Evolutionary conservation across 2,113 vertebrate species (phyloP), one percentile per base, ranked within the genome.

Genomic region (Sylvietta virens): DNA sequence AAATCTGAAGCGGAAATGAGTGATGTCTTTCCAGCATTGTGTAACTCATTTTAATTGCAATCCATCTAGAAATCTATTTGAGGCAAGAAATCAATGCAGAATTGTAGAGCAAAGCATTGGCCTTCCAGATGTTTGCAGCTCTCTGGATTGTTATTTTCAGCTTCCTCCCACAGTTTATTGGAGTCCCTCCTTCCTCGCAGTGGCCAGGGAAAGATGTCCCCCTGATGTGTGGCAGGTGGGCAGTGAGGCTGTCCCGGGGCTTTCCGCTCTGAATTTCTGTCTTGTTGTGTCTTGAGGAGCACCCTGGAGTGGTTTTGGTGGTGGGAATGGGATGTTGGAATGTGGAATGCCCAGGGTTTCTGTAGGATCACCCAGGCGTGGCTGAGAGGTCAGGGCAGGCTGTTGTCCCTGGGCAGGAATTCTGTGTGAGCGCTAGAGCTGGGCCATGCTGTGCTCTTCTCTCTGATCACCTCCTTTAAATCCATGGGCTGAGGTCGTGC

Each of bases 1-100:
- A 86, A 89, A 51, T 77, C 71, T 31, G 79, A 88, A 90, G 35
- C 15, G 76, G 95, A 94, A 94, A 70, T 16, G 69, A 89, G 62
- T 37, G 84, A 73, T 23, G 3, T 81, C 90, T 82, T 42, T 56
- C 62, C 73, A 83, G 76, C 84, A 70, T 62, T 66, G 89, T 86
- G 7, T 92, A 94, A 94, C 90, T 94, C 69, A 40, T 74, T 96
- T 57, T 82, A 91, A 92, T 90, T 96, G 90, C 95, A 82, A 54
- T 56, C 86, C 90, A 81, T 86, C 91, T 44, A 94, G 80, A 95
- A 93, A 85, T 79, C 93, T 97, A 90, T 97, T 95, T 92, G 93
- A 95, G 91, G 91, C 86, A 71, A 95, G 89, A 83, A 95, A 92
- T 95, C 88, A 94, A 3, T 85, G 83, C 79, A 66, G 67, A 82